Conservation (phyloP, 2,797 vertebrate genomes). For the Valencia hispanica region DNA sequence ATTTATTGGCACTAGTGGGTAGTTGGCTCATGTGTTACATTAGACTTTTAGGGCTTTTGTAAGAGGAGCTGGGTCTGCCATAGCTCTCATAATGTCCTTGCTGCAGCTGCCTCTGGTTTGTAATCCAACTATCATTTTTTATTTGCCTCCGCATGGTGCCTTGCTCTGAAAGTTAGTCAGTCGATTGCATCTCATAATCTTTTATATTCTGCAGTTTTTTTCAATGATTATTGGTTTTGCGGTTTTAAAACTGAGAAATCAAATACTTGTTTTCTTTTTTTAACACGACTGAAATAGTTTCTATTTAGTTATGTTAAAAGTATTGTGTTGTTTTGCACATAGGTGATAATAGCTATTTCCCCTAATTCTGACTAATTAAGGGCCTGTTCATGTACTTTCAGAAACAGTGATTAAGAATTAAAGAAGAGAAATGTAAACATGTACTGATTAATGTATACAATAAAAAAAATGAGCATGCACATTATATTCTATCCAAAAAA, state of each 20-base stretch:
- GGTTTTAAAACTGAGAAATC: not conserved
- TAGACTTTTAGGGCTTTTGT: constrained; percentile 5
- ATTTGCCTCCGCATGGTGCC: not conserved
- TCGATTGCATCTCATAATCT: not conserved
- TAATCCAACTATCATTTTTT: not conserved
- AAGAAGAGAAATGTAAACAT: not conserved
- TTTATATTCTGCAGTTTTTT: not conserved
- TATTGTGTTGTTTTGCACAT: not conserved
- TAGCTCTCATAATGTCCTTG: constrained; percentile 7
- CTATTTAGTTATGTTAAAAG: not conserved
- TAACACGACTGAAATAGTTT: not conserved
- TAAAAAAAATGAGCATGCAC: not conserved
- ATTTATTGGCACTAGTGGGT: constrained; percentile 5
- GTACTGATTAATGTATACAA: not conserved
- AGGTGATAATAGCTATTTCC: not conserved
- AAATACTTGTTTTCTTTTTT: not conserved
- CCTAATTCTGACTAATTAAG: not conserved
- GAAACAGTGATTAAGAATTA: not conserved
- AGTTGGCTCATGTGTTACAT: constrained; percentile 2
- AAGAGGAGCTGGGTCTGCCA: constrained; percentile 4
- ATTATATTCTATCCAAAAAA: not conserved
- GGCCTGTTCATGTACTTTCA: not conserved
- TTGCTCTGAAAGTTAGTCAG: not conserved
- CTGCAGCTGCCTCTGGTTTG: not conserved
- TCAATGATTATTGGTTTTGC: not conserved